These are phyloP conservation scores for Ferrisia virgata DNA, from an alignment of 2,888 invertebrate species.

Conservation along the genomic window DNA sequence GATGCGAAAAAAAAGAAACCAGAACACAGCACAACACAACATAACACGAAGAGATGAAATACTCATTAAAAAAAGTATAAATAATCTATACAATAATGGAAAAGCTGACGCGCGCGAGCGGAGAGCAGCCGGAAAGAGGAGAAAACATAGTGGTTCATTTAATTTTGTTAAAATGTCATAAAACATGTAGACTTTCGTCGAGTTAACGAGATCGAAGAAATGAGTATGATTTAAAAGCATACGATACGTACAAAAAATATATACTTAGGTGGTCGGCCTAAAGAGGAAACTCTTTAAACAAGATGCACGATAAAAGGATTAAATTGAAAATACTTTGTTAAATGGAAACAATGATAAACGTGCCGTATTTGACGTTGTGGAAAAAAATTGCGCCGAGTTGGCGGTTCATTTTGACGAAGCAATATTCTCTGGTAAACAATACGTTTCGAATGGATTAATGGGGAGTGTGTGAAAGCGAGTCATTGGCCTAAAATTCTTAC, in stretches of 20 bases:
- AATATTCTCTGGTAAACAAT: not conserved
- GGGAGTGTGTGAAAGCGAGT: too few relatives aligned
- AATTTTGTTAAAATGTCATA: not conserved
- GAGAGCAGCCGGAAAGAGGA: not conserved
- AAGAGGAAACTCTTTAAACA: not conserved
- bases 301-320: not conserved
- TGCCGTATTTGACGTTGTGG: not conserved
- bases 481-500: not conserved
- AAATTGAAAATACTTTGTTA: not conserved
- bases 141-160: not conserved
- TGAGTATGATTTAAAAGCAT: not conserved
- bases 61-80: too few relatives aligned
- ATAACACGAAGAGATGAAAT: too few relatives aligned
- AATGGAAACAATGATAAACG: not conserved
- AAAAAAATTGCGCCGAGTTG: not conserved
- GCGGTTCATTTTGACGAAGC: not conserved
- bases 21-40: too few relatives aligned
- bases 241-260: not conserved
- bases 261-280: not conserved
- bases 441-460: too few relatives aligned
- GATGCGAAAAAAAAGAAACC: too few relatives aligned
- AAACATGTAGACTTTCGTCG: not conserved
- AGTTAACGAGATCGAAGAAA: not conserved
- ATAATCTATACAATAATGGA: too few relatives aligned
- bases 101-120: not conserved